Conservation (phyloP, 2,797 vertebrate genomes). For the Jordanella pulchra region DNA sequence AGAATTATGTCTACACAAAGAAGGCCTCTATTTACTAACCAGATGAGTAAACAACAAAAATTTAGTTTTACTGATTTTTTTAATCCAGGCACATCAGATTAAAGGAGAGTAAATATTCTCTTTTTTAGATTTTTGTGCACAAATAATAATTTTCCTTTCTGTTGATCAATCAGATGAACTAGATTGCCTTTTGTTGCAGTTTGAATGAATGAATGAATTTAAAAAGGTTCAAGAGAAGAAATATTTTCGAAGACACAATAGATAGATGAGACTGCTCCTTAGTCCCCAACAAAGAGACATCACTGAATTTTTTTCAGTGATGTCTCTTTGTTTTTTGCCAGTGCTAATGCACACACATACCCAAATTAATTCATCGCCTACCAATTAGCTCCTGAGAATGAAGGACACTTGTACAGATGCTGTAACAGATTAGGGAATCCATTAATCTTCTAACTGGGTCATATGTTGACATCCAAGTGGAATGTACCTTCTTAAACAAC, state of each 20-base stretch:
- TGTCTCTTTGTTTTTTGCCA: constrained; percentile 24
- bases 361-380: constrained; percentile 1
- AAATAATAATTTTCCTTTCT: too few species aligned
- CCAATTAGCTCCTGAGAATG: neutral
- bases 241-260: neutral
- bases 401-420: constrained; percentile 6
- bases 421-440: neutral
- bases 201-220: neutral
- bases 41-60: too few species aligned
- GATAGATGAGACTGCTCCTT: constrained; percentile 1
- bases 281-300: too few species aligned
- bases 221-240: neutral
- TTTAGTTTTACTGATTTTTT: too few species aligned
- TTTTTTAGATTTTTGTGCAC: too few species aligned
- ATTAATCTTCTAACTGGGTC: constrained; percentile 4
- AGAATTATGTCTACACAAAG: too few species aligned
- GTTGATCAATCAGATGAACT: too few species aligned
- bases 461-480: neutral
- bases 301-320: too few species aligned
- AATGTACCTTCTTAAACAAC: neutral
- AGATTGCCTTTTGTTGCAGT: neutral
- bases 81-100: too few species aligned
- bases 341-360: constrained; percentile 6
- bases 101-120: too few species aligned
- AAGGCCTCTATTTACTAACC: too few species aligned